Percentiles rank a stretch among this genome's conserved stretches.
phyloP scores from a whole-genome alignment of 2,888 invertebrate species.

The Belgica antarctica region DNA sequence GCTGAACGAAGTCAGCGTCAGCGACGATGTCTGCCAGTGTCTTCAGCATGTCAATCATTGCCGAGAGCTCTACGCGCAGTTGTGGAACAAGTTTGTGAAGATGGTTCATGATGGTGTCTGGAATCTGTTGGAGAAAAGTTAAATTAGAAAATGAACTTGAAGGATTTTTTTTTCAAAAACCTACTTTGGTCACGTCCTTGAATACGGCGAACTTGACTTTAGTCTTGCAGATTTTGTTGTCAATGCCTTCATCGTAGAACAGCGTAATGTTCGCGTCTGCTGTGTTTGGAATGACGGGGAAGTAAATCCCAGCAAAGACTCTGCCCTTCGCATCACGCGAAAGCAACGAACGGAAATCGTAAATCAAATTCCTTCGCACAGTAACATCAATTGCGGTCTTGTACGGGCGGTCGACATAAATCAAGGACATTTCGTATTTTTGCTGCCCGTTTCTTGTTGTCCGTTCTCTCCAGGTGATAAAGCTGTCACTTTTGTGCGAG shows the following conservation, averaged over 20 bases:
- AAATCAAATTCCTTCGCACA: conserved; percentile 83
- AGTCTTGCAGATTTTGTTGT: conserved; percentile 65
- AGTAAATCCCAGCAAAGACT: conserved; percentile 80
- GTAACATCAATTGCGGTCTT: conserved; percentile 80
- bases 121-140: conserved; percentile 57
- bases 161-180: conserved; percentile 39
- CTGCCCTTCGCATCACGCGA: conserved; percentile 81
- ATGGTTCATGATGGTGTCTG: conserved; percentile 62
- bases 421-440: conserved; percentile 67
- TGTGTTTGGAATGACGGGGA: conserved; percentile 65
- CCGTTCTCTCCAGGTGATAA: conserved; percentile 81
- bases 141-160: conserved; percentile 16
- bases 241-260: conserved; percentile 67
- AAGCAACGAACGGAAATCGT: conserved; percentile 77
- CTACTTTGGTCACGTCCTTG: conserved; percentile 60
- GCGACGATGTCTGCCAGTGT: conserved; percentile 66
- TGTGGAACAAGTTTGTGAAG: conserved; percentile 70
- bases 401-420: conserved; percentile 78
- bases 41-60: conserved; percentile 63
- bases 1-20: conserved; percentile 70
- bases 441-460: conserved; percentile 67
- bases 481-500: conserved; percentile 66
- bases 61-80: conserved; percentile 66
- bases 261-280: conserved; percentile 69
- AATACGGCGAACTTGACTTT: conserved; percentile 75